A percentile compares a stretch with the other conserved stretches of the same genome.
Conservation (phyloP, 1,140 invertebrate genomes). For the Drosophila lacertosa region DNA sequence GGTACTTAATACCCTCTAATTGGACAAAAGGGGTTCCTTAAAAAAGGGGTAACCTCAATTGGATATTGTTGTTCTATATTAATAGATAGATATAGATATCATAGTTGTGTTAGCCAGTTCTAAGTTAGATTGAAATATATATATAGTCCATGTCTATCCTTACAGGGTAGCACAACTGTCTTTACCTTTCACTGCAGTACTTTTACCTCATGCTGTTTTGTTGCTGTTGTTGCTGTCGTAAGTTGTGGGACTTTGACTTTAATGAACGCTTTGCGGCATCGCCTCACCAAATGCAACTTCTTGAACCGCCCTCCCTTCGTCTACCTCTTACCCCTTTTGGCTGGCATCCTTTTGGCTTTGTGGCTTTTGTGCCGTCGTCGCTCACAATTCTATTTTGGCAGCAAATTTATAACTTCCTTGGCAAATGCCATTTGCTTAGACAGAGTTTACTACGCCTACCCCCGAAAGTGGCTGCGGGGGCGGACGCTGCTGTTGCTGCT, state of each 20-base stretch:
- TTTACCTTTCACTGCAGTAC: neutral
- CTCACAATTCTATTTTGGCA: slow-evolving; percentile 77
- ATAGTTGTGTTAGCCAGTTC: too few relatives aligned
- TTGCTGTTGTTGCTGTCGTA: slow-evolving; percentile 33
- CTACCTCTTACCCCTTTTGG: too few relatives aligned
- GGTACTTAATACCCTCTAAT: slow-evolving; percentile 26
- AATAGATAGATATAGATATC: too few relatives aligned
- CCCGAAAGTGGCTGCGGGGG: slow-evolving; percentile 41
- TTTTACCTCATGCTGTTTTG: slow-evolving; percentile 20
- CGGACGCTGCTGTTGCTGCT: slow-evolving; percentile 3
- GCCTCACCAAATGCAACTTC: slow-evolving; percentile 11
- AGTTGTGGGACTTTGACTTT: slow-evolving; percentile 60
- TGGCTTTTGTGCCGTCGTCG: slow-evolving; percentile 13
- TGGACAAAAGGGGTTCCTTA: neutral
- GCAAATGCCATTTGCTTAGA: slow-evolving; percentile 72
- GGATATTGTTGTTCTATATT: too few relatives aligned
- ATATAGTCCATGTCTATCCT: too few relatives aligned
- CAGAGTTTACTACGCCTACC: slow-evolving; percentile 78
- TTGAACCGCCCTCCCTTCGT: neutral
- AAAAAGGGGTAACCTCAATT: too few relatives aligned
- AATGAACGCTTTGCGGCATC: slow-evolving; percentile 68
- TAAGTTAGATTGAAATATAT: too few relatives aligned
- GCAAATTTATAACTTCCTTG: slow-evolving; percentile 80
- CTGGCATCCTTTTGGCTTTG: slow-evolving; percentile 6
- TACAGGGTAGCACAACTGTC: neutral